These are phyloP conservation scores for Hymenopus coronatus DNA, from an alignment of 2,888 invertebrate genomes.

Conservation along the genomic window DNA sequence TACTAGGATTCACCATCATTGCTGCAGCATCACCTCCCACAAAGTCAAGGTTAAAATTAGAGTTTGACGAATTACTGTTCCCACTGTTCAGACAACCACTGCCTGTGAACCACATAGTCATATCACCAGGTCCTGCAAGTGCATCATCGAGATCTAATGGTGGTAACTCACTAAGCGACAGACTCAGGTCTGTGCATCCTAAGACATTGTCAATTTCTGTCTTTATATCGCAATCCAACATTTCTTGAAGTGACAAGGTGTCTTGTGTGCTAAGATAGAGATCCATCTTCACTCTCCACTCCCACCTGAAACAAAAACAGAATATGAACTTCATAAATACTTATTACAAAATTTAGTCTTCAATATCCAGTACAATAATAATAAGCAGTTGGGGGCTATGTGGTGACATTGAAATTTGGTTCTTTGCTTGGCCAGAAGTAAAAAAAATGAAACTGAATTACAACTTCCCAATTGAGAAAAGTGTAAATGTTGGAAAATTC, in stretches of 20 bases:
- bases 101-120: constrained; percentile 34
- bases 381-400: too few species aligned
- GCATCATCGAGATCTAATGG: constrained; percentile 67
- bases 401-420: too few species aligned
- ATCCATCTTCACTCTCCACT: constrained; percentile 14
- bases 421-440: too few species aligned
- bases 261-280: constrained; percentile 28
- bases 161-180: constrained; percentile 51
- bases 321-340: too few species aligned
- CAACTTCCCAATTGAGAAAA: too few species aligned
- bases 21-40: constrained; percentile 69
- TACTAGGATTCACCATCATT: constrained; percentile 87
- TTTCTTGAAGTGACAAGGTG: constrained; percentile 71
- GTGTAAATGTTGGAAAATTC: too few species aligned
- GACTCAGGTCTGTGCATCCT: constrained; percentile 55
- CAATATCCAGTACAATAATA: too few species aligned
- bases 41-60: constrained; percentile 66
- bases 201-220: constrained; percentile 79
- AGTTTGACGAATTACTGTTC: constrained; percentile 57
- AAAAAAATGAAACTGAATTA: too few species aligned
- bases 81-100: constrained; percentile 47
- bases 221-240: constrained; percentile 87
- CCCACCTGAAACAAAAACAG: constrained; percentile 6
- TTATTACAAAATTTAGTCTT: too few species aligned
- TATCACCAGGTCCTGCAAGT: constrained; percentile 41